A percentile compares a stretch with the other conserved stretches of the same genome.
These are phyloP conservation scores for Cryptus armator DNA, from an alignment of 2,888 invertebrate genomes.

Conservation along the genomic window DNA sequence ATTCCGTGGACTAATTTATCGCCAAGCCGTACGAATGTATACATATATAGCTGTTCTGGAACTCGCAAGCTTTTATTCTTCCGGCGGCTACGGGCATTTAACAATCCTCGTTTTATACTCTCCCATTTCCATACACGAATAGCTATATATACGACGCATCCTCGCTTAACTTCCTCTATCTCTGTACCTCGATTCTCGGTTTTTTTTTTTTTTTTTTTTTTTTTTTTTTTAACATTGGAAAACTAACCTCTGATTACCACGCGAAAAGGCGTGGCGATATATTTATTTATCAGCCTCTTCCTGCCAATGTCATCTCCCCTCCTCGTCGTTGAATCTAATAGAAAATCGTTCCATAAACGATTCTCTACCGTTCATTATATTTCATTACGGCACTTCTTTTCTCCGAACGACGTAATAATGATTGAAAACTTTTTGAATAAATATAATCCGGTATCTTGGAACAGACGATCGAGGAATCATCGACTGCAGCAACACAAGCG, in stretches of 20 bases:
- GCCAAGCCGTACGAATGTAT: conserved; percentile 28
- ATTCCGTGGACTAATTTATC: conserved; percentile 66
- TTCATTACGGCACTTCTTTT: not conserved
- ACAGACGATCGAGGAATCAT: conserved; percentile 2
- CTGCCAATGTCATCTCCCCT: not conserved
- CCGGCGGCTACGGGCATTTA: conserved; percentile 59
- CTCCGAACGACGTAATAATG: not conserved
- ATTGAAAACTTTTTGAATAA: conserved; percentile 33
- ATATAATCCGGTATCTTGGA: conserved; percentile 39
- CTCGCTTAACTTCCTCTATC: conserved; percentile 34
- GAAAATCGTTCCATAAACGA: conserved; percentile 34
- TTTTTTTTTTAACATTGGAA: not conserved
- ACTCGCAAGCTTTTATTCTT: conserved; percentile 62
- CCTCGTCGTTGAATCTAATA: conserved; percentile 15
- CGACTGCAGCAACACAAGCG: not conserved
- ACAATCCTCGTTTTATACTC: conserved; percentile 57
- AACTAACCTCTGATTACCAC: conserved; percentile 18
- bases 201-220: not conserved
- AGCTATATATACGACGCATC: not conserved
- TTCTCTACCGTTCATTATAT: not conserved
- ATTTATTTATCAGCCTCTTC: conserved; percentile 35
- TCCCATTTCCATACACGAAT: conserved; percentile 50
- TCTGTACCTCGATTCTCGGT: not conserved
- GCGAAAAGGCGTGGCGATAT: conserved; percentile 12
- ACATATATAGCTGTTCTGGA: conserved; percentile 35